A percentile compares a stretch with the other conserved stretches of the same genome.
Conservation (phyloP, 2,888 invertebrate genomes). For the Julus scanicus region DNA sequence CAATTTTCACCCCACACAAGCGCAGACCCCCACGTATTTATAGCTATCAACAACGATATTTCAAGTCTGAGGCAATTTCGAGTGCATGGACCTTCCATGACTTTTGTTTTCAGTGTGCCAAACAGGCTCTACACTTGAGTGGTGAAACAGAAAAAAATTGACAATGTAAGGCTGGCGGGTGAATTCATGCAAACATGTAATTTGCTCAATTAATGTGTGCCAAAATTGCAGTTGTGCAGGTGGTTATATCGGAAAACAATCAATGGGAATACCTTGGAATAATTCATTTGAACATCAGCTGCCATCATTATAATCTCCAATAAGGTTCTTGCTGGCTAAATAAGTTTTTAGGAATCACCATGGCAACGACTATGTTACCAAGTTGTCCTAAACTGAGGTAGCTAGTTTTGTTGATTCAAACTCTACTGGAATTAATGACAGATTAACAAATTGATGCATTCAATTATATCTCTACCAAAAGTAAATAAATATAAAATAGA, state of each 20-base stretch:
- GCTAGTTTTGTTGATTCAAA: background rate
- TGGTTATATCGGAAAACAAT: background rate
- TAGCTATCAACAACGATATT: conserved; percentile 8
- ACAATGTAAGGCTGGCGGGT: background rate
- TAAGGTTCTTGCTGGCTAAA: background rate
- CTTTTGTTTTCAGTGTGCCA: conserved; percentile 6
- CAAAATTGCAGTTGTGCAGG: background rate
- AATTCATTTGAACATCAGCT: background rate
- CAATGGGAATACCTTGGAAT: background rate
- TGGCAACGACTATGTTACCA: background rate
- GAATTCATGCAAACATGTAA: background rate
- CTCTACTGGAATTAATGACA: background rate
- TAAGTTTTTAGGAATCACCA: background rate
- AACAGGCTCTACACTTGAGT: background rate
- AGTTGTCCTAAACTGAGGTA: background rate
- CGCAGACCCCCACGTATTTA: background rate
- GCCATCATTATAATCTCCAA: background rate
- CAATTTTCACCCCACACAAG: background rate
- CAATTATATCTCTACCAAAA: too few relatives aligned
- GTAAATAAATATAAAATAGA: too few relatives aligned
- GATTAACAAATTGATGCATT: too few relatives aligned
- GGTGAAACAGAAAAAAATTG: background rate
- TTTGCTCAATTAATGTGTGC: background rate
- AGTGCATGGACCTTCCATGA: conserved; percentile 8
- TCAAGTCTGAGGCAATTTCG: conserved; percentile 5